phyloP scores from a whole-genome alignment of 2,888 invertebrate species.

The Petrolisthes manimaculis region DNA sequence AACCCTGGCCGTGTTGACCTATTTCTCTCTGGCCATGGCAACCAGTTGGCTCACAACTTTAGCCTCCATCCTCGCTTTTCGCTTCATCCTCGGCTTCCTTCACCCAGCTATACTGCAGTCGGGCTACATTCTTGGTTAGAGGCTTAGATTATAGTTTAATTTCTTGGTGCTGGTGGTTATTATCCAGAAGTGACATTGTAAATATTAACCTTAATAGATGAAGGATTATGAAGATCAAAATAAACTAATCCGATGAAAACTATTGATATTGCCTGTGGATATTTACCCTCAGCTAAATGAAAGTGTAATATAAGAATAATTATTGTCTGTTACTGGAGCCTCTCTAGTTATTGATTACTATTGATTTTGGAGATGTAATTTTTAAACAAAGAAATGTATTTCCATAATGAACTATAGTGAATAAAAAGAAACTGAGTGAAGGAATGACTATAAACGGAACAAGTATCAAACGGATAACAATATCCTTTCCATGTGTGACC shows the following conservation, averaged over 20 bases:
- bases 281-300: too few relatives aligned
- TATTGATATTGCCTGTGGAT: background rate
- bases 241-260: background rate
- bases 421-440: background rate
- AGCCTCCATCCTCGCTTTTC: constrained; percentile 32
- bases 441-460: background rate
- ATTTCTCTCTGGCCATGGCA: constrained; percentile 29
- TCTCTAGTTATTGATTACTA: too few relatives aligned
- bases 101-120: constrained; percentile 41
- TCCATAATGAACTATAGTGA: background rate
- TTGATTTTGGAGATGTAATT: too few relatives aligned
- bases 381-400: too few relatives aligned
- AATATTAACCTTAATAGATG: background rate
- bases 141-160: background rate
- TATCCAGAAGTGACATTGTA: background rate
- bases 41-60: constrained; percentile 42
- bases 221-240: background rate
- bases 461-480: background rate
- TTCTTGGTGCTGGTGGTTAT: background rate
- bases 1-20: constrained; percentile 25
- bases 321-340: too few relatives aligned
- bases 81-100: constrained; percentile 52
- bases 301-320: too few relatives aligned
- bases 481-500: background rate
- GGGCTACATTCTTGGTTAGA: constrained; percentile 51